Evolutionary conservation across 2,113 vertebrate genomes (phyloP).

Genomic region (Tetrao urogallus): DNA sequence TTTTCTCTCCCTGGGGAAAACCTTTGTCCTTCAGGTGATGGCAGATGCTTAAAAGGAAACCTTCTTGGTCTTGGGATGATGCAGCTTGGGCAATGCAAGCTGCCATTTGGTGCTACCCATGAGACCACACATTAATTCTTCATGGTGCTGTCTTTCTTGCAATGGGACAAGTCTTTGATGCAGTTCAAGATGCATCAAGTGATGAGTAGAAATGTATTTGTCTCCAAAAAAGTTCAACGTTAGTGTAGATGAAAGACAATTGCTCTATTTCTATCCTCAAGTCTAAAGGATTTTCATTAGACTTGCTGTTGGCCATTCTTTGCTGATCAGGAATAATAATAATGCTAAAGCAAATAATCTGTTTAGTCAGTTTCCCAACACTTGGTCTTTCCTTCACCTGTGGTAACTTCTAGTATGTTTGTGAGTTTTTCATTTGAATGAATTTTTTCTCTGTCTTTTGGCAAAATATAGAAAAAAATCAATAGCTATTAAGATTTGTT

Average conservation of each 20-base stretch:
- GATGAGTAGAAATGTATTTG: background rate
- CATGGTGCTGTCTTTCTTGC: background rate
- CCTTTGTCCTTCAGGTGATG: background rate
- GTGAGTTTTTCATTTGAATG: conserved; percentile 47
- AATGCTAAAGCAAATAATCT: no score
- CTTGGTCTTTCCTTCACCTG: conserved; percentile 23
- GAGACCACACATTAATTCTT: background rate
- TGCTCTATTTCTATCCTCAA: background rate
- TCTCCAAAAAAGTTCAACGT: background rate
- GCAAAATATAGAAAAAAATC: conserved; percentile 58
- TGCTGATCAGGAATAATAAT: background rate
- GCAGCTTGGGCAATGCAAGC: background rate
- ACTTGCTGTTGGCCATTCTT: background rate
- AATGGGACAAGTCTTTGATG: background rate
- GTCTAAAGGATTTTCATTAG: background rate
- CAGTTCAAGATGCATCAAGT: background rate
- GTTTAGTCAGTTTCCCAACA: background rate
- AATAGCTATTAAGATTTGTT: conserved; percentile 32
- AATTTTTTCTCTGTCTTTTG: conserved; percentile 31
- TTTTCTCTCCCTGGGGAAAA: conserved; percentile 1
- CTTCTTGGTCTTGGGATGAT: background rate
- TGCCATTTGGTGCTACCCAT: background rate
- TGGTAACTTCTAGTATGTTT: background rate
- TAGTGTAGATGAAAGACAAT: background rate
- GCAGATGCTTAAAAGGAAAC: background rate